Evolutionary conservation across 2,888 invertebrate genomes (phyloP).

Genomic region (Torymus aiolomorphi): DNA sequence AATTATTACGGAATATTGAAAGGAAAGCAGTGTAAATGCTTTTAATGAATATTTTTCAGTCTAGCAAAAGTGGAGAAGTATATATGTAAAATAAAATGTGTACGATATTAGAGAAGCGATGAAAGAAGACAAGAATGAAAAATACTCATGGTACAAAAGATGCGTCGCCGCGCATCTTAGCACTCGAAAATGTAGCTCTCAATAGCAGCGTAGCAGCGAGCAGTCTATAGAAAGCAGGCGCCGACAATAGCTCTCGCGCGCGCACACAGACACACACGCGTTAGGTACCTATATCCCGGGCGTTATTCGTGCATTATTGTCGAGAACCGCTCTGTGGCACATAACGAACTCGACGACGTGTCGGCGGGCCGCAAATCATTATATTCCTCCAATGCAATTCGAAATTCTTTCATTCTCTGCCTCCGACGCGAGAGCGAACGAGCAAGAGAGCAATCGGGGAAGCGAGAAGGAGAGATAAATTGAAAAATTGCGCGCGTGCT

Average conservation of each 20-base stretch:
- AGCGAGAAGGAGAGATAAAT: constrained; percentile 56
- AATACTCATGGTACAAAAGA: background rate
- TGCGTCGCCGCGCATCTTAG: background rate
- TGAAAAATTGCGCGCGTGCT: constrained; percentile 55
- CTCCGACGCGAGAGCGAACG: constrained; percentile 13
- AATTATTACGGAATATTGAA: no score
- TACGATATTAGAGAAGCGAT: no score
- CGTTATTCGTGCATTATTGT: constrained; percentile 21
- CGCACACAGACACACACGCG: background rate
- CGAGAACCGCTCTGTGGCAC: constrained; percentile 6
- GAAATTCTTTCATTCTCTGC: constrained; percentile 62
- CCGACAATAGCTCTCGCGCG: no score
- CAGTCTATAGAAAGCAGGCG: no score
- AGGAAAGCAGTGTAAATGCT: no score
- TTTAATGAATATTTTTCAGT: no score
- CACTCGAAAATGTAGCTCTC: constrained; percentile 38
- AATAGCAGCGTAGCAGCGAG: constrained; percentile 5
- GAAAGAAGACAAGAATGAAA: no score
- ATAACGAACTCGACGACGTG: constrained; percentile 37
- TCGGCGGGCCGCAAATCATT: constrained; percentile 52
- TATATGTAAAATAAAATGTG: no score
- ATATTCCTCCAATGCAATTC: constrained; percentile 62
- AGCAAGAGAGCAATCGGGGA: constrained; percentile 44
- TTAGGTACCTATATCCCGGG: constrained; percentile 6
- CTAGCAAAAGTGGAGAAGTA: no score